These are phyloP conservation scores for Gnathonemus echidnorhynchus DNA, from an alignment of 2,113 vertebrate species.

Conservation along the genomic window DNA sequence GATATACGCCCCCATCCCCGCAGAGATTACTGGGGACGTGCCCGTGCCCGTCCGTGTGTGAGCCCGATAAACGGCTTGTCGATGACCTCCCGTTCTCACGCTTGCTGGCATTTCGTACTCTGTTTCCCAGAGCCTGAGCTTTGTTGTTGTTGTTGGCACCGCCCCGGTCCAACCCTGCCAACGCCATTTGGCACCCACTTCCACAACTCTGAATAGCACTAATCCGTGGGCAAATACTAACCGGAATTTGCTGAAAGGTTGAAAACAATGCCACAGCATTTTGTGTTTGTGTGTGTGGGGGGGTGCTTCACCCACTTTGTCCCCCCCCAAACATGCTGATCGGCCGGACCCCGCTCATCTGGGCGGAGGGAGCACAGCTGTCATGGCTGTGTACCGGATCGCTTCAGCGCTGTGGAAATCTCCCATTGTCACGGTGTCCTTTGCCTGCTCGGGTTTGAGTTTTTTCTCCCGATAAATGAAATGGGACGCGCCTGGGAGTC, in stretches of 20 bases:
- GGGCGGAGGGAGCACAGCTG: not conserved
- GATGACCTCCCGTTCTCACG: not conserved
- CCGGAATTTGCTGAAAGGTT: not conserved
- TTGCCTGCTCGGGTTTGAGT: not conserved
- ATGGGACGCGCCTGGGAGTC: not conserved
- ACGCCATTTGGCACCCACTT: not conserved
- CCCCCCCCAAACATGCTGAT: not conserved
- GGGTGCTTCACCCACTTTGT: not conserved
- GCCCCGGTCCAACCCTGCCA: not conserved
- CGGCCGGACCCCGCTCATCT: not conserved
- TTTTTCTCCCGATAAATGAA: not conserved
- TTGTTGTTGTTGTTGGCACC: constrained; percentile 22
- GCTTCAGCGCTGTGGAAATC: not conserved
- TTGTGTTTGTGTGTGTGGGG: not conserved
- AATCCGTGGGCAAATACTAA: constrained; percentile 6
- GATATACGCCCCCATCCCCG: not conserved
- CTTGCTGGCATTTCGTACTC: constrained; percentile 14
- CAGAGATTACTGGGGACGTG: not conserved
- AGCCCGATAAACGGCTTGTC: not conserved
- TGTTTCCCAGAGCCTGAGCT: constrained; percentile 25
- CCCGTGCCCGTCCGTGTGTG: not conserved
- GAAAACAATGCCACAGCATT: not conserved
- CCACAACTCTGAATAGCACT: constrained; percentile 1
- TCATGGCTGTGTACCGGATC: not conserved
- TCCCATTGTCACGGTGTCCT: not conserved